Conservation (phyloP, 2,113 vertebrate species). For the Crocuta crocuta region DNA sequence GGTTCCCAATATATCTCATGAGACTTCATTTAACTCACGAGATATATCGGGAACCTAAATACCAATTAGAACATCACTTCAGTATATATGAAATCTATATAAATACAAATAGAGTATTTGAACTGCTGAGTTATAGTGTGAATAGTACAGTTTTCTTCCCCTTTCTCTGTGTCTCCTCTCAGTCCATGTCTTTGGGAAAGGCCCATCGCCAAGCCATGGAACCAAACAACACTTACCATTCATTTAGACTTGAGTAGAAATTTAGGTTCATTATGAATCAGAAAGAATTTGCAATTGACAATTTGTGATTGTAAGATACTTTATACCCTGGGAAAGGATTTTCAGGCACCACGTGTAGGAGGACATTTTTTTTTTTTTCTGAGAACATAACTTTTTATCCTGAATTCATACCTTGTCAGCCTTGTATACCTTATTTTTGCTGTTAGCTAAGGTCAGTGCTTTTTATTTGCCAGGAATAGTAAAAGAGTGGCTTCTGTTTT, state of each 20-base stretch:
- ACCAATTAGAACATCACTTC: neutral
- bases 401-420: neutral
- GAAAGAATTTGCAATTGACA: neutral
- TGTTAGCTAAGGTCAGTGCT: neutral
- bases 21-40: neutral
- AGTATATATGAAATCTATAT: neutral
- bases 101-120: neutral
- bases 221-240: neutral
- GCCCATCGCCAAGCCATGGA: neutral
- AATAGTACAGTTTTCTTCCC: neutral
- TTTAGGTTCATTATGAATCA: neutral
- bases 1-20: neutral
- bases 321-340: neutral
- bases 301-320: neutral
- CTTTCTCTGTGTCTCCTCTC: neutral
- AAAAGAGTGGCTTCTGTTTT: neutral
- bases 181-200: neutral
- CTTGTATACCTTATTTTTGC: neutral
- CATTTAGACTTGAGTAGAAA: constrained; percentile 37
- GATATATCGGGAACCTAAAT: neutral
- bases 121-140: neutral
- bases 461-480: neutral
- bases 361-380: neutral
- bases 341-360: neutral
- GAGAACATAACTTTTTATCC: neutral